These are phyloP conservation scores for Poecilia picta DNA, from an alignment of 2,797 vertebrate species.

Conservation along the genomic window DNA sequence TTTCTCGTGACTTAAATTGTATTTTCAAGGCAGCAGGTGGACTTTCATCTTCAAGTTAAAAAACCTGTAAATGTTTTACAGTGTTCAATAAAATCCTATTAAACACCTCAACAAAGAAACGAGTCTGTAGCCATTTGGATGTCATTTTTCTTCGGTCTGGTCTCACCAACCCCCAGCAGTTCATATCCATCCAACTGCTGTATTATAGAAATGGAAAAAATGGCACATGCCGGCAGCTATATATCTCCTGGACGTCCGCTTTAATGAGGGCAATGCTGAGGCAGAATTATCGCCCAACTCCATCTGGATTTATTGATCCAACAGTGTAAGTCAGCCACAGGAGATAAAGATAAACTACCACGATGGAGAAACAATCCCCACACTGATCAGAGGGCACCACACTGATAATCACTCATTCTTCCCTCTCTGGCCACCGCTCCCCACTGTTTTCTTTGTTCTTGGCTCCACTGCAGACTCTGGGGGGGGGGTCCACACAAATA, in stretches of 20 bases:
- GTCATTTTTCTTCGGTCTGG: conserved; percentile 28
- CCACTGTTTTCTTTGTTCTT: conserved; percentile 51
- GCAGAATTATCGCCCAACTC: conserved; percentile 59
- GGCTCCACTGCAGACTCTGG: conserved; percentile 10
- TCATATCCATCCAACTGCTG: conserved; percentile 42
- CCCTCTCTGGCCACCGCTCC: conserved; percentile 32
- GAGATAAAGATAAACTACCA: conserved; percentile 68
- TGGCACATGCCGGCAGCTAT: conserved; percentile 37
- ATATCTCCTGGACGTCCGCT: conserved; percentile 53
- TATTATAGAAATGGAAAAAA: conserved; percentile 48
- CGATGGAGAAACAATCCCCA: conserved; percentile 63
- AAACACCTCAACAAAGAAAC: conserved; percentile 13
- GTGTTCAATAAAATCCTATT: conserved; percentile 16
- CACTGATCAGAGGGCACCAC: conserved; percentile 65
- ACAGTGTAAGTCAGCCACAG: conserved; percentile 58
- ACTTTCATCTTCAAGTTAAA: too few relatives aligned
- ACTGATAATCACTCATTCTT: conserved; percentile 61
- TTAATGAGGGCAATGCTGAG: conserved; percentile 63
- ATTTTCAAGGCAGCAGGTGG: too few relatives aligned
- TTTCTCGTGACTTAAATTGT: too few relatives aligned
- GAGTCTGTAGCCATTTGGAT: conserved; percentile 23
- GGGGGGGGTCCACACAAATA: conserved; percentile 23
- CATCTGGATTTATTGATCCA: conserved; percentile 70
- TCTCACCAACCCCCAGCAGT: conserved; percentile 25
- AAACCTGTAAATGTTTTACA: too few relatives aligned